phyloP scores from a whole-genome alignment of 1,140 invertebrate genomes.

The Caenorhabditis tropicalis region DNA sequence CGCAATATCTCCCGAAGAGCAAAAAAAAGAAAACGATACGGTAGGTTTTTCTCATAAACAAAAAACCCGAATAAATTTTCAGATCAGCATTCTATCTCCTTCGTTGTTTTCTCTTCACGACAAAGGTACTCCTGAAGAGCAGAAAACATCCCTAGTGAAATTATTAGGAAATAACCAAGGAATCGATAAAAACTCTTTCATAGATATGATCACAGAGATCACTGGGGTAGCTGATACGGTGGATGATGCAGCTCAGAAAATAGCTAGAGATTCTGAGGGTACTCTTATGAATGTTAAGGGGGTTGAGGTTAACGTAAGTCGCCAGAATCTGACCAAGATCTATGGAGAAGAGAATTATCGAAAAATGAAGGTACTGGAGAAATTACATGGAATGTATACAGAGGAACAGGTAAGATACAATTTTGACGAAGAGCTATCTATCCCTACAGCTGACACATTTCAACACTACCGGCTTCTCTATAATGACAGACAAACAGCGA shows the following conservation, averaged over 20 bases:
- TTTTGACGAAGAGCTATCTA: neutral
- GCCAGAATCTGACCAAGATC: slow-evolving; percentile 60
- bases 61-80: neutral
- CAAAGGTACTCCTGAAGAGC: slow-evolving; percentile 58
- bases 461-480: slow-evolving; percentile 58
- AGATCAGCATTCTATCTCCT: slow-evolving; percentile 61
- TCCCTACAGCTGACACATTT: slow-evolving; percentile 55
- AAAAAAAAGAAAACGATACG: slow-evolving; percentile 42
- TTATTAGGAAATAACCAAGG: slow-evolving; percentile 4
- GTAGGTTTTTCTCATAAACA: neutral
- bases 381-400: slow-evolving; percentile 55
- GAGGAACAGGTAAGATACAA: slow-evolving; percentile 58
- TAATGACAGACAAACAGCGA: slow-evolving; percentile 58
- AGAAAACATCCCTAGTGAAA: slow-evolving; percentile 18
- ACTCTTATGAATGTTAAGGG: slow-evolving; percentile 37
- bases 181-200: slow-evolving; percentile 57
- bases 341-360: slow-evolving; percentile 55
- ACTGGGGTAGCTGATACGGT: slow-evolving; percentile 60
- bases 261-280: neutral
- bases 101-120: slow-evolving; percentile 62
- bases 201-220: slow-evolving; percentile 57
- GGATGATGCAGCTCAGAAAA: slow-evolving; percentile 24
- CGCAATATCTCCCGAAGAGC: slow-evolving; percentile 56
- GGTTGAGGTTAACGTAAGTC: slow-evolving; percentile 53
- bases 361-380: slow-evolving; percentile 59